A percentile compares a stretch with the other conserved stretches of the same genome.
Evolutionary conservation across 2,113 vertebrate species (phyloP).

Genomic region (Sakesphorus luctuosus): DNA sequence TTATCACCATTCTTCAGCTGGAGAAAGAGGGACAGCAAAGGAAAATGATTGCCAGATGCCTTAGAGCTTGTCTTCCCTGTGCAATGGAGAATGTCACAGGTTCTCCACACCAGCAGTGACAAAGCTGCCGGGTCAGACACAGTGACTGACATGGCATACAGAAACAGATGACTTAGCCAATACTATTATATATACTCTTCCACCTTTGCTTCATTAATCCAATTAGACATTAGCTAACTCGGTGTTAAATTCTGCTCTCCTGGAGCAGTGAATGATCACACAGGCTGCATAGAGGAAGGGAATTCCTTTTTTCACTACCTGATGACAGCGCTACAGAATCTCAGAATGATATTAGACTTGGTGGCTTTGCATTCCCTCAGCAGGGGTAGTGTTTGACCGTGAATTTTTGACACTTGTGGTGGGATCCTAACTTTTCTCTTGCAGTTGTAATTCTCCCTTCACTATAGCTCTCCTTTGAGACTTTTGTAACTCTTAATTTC

Average conservation of each 20-base stretch:
- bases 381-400: background rate
- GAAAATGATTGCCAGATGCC: background rate
- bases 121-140: background rate
- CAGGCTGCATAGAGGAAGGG: background rate
- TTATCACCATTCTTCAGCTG: background rate
- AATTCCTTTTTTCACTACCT: background rate
- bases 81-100: background rate
- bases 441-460: background rate
- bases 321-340: background rate
- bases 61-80: background rate
- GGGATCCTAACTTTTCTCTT: background rate
- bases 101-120: background rate
- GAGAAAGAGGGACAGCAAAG: background rate
- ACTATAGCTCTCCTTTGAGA: background rate
- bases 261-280: background rate
- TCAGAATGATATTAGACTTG: background rate
- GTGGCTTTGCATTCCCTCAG: background rate
- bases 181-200: background rate
- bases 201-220: background rate
- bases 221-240: background rate
- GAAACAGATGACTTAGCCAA: background rate
- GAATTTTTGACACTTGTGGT: background rate
- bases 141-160: background rate
- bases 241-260: background rate
- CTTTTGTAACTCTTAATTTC: background rate